Base-by-base conservation (phyloP, 1,140 invertebrate genomes). In the Paralvinella palmiformis region DNA sequence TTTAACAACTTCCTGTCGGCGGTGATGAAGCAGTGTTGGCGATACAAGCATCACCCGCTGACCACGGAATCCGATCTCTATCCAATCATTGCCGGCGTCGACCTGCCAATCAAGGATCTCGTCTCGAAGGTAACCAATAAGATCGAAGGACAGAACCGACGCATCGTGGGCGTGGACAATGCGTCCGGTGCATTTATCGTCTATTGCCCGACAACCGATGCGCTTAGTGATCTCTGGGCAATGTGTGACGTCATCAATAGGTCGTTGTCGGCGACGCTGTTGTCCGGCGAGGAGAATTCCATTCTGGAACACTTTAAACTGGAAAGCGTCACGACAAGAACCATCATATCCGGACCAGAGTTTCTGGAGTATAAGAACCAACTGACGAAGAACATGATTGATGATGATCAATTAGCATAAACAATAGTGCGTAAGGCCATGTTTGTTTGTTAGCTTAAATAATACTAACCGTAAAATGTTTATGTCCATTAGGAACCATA, bases 231-330 rank as follows among this genome's bases (percentile, higher is more conserved):
- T 56, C 37, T 64, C 5, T 64, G 63, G 63, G 63, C 63, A 22
- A 64, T 59, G 53, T 64, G 63, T 36, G 55, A 64, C 63, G 31
- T 50, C 35, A 64, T 64, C 41, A 60, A 60, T 36, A 33, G 20
- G 27, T 31, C 13, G 33, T 36, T 4, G 29, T 31, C 27, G 55
- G 29, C 7, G 7, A 5, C 15, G 27, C 24, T 32, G 33, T 6
- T 15, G n/a, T 10, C 6, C 20, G 29, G 27, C 29, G 33, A 32
- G 3, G 55, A 57, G 55, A 33, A 27, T 20, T 20, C 27, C 24
- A 7, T 57, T 20, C 29, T 57, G 55, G 24, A 32, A 22, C 22
- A n/a, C 10, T 57, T 57, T 36, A 57, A 57, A 20, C 55, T 57
- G 29, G 2, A 32, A 32, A 32, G 24, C 7, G 55, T 32, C 7